A percentile compares a stretch with the other conserved stretches of the same genome.
Conservation (phyloP, 2,113 vertebrate species). For the Pheucticus melanocephalus region DNA sequence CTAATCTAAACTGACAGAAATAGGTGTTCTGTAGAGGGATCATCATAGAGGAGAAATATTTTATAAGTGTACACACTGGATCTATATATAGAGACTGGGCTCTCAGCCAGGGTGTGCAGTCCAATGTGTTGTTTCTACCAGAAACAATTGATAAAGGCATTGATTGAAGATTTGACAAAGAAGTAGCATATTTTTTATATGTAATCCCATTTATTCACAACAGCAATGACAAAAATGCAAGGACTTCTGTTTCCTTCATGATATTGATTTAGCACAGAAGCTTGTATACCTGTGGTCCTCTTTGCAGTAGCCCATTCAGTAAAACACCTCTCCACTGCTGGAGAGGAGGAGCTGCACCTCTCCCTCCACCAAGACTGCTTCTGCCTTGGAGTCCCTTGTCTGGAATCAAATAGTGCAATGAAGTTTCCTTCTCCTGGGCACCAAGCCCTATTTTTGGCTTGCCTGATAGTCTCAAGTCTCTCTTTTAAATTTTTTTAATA, state of each 20-base stretch:
- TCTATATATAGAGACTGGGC: background rate
- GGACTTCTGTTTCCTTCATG: background rate
- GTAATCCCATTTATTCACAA: background rate
- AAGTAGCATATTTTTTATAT: background rate
- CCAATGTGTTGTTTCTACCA: background rate
- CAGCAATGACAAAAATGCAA: background rate
- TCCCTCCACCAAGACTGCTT: background rate
- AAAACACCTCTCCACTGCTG: background rate
- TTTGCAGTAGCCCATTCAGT: background rate
- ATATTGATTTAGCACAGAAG: background rate
- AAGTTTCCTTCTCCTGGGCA: background rate
- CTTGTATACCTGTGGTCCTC: background rate
- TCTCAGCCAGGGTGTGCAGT: background rate
- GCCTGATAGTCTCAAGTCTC: background rate
- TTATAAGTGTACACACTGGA: background rate
- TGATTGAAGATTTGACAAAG: background rate
- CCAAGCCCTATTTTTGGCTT: background rate
- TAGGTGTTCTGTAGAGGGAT: background rate
- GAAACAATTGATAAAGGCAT: background rate
- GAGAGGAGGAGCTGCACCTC: background rate
- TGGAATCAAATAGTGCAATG: background rate
- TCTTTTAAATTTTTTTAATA: background rate
- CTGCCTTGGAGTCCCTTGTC: background rate
- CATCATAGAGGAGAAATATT: background rate
- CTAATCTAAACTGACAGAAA: slow-evolving; percentile 37